These are phyloP conservation scores for Neodiprion virginianus DNA, from an alignment of 1,140 invertebrate genomes.

Conservation along the genomic window DNA sequence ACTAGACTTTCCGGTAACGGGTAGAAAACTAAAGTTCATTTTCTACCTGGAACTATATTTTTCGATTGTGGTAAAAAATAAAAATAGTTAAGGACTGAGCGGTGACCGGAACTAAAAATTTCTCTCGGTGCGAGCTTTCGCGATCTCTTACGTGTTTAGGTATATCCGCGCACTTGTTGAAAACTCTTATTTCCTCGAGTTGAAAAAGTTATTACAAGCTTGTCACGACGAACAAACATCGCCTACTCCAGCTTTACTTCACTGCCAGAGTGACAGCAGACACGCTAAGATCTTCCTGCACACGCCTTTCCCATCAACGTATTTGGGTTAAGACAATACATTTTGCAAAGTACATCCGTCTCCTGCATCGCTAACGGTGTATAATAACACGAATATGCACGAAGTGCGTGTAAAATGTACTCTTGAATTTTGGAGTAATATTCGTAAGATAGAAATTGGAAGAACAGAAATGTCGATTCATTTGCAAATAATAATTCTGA, in stretches of 20 bases:
- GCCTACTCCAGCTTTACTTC: not conserved
- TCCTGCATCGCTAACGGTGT: constrained; percentile 22
- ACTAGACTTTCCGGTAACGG: no score
- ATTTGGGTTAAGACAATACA: constrained; percentile 10
- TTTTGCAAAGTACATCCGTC: not conserved
- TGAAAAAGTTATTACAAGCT: constrained; percentile 27
- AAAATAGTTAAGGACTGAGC: no score
- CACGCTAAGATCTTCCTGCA: not conserved
- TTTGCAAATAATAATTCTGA: not conserved
- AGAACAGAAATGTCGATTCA: not conserved
- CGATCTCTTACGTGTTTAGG: no score
- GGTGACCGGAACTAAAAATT: no score
- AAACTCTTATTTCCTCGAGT: not conserved
- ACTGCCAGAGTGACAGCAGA: constrained; percentile 28
- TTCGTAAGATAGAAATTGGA: not conserved
- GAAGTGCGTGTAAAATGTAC: constrained; percentile 16
- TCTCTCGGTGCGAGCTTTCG: no score
- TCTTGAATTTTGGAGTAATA: not conserved
- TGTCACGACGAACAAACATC: constrained; percentile 29
- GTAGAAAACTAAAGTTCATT: no score
- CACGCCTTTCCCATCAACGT: not conserved
- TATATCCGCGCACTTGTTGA: not conserved
- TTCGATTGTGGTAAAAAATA: no score
- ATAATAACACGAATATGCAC: constrained; percentile 28
- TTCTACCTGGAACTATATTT: no score